Conservation (phyloP, 1,140 invertebrate species). For the Trachelipus rathkii region DNA sequence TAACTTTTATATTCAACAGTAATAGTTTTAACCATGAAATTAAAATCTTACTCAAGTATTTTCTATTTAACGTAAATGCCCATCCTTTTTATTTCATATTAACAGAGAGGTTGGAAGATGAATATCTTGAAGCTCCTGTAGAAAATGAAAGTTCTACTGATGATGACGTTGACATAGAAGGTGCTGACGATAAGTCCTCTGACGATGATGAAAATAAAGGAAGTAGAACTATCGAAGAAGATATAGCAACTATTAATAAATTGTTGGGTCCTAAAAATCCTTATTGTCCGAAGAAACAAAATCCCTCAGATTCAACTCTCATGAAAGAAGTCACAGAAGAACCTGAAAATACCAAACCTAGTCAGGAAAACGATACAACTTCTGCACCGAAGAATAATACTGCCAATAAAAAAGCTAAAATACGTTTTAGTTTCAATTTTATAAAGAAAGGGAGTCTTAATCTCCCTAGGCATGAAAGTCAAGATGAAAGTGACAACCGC, state of each 20-base stretch:
- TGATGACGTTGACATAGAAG: constrained; percentile 44
- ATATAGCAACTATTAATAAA: background rate
- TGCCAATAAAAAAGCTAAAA: background rate
- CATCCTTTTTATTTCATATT: constrained; percentile 4
- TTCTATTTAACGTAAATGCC: too few species aligned
- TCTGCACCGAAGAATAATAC: too few species aligned
- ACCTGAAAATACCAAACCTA: too few species aligned
- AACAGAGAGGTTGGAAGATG: constrained; percentile 31
- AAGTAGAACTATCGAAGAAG: background rate
- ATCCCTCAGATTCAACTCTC: background rate
- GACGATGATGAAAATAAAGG: constrained; percentile 25
- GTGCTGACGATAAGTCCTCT: constrained; percentile 30
- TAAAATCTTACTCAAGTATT: too few species aligned
- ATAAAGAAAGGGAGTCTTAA: background rate
- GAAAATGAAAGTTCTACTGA: constrained; percentile 37
- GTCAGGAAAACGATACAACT: too few species aligned
- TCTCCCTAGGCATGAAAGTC: constrained; percentile 9
- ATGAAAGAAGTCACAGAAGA: background rate
- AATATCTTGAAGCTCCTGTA: constrained; percentile 16
- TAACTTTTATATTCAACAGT: background rate
- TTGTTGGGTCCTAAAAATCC: background rate
- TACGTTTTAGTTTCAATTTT: constrained; percentile 28
- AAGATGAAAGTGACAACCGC: constrained; percentile 20
- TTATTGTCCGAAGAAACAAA: too few species aligned
- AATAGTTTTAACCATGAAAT: too few species aligned